A percentile compares a stretch with the other conserved stretches of the same genome.
Evolutionary conservation across 2,888 invertebrate genomes (phyloP).

Genomic region (Coelogynopora nodosa): DNA sequence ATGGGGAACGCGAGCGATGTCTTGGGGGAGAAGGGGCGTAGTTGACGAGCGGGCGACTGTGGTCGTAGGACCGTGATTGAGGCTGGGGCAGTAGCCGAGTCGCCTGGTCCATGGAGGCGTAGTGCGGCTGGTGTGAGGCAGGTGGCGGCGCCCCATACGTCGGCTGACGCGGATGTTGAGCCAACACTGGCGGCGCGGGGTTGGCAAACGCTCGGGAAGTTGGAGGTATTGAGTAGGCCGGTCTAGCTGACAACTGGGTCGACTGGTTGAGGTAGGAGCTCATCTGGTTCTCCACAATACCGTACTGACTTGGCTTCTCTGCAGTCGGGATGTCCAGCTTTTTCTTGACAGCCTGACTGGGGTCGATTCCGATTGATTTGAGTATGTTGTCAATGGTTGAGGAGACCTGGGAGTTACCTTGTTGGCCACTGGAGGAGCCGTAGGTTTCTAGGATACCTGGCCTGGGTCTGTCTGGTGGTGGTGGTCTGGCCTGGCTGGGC

Average conservation of each 20-base stretch:
- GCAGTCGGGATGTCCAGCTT: neutral
- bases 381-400: neutral
- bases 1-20: neutral
- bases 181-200: neutral
- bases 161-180: neutral
- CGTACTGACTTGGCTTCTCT: neutral
- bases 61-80: neutral
- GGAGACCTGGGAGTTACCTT: neutral
- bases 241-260: neutral
- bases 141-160: neutral
- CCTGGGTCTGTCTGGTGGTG: too few relatives aligned
- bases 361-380: neutral
- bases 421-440: neutral
- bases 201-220: too few relatives aligned
- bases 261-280: neutral
- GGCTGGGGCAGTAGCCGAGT: neutral
- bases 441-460: neutral
- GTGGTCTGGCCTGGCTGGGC: neutral
- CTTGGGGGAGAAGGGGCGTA: neutral
- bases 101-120: neutral
- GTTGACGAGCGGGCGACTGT: neutral
- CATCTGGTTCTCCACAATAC: neutral
- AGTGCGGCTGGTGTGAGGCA: neutral
- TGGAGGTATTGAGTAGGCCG: neutral
- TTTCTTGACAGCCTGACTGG: neutral